Conservation (phyloP, 2,888 invertebrate genomes). For the Agrochola lota region DNA sequence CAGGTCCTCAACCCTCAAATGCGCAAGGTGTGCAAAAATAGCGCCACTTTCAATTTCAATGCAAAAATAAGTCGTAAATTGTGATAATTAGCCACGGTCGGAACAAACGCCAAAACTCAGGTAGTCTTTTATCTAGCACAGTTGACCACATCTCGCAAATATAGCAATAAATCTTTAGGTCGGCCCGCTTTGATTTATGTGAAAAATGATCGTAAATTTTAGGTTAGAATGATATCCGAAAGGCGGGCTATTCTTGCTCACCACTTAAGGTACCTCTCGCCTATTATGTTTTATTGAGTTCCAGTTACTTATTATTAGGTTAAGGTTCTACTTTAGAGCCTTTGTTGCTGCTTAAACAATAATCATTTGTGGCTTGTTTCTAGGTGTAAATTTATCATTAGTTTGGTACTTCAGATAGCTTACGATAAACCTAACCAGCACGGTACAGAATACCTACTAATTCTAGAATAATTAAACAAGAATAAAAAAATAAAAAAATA, state of each 20-base stretch:
- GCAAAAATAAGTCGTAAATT: constrained; percentile 81
- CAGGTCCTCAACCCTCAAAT: constrained; percentile 50
- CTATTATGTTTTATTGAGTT: constrained; percentile 75
- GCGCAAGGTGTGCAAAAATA: constrained; percentile 53
- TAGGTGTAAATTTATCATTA: constrained; percentile 21
- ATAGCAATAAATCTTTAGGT: constrained; percentile 87
- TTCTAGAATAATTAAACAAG: not conserved
- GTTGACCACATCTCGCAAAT: constrained; percentile 80
- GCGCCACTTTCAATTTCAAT: constrained; percentile 81
- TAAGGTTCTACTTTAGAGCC: constrained; percentile 29
- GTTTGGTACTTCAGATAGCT: not conserved
- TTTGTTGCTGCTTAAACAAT: constrained; percentile 8
- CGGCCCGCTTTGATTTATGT: constrained; percentile 90
- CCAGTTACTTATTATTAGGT: constrained; percentile 52
- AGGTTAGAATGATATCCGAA: constrained; percentile 84
- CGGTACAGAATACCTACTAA: not conserved
- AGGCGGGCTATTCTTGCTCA: constrained; percentile 76
- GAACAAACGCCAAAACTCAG: constrained; percentile 75
- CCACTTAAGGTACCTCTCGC: constrained; percentile 76
- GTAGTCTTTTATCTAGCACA: constrained; percentile 79
- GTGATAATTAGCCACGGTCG: constrained; percentile 73
- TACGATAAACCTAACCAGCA: not conserved
- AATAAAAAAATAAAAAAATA: not conserved
- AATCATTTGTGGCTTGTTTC: constrained; percentile 21
- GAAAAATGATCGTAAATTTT: constrained; percentile 90